Evolutionary conservation across 2,888 invertebrate genomes (phyloP), one percentile per base, ranked within the genome.

Genomic region (Harpalus rufipes): DNA sequence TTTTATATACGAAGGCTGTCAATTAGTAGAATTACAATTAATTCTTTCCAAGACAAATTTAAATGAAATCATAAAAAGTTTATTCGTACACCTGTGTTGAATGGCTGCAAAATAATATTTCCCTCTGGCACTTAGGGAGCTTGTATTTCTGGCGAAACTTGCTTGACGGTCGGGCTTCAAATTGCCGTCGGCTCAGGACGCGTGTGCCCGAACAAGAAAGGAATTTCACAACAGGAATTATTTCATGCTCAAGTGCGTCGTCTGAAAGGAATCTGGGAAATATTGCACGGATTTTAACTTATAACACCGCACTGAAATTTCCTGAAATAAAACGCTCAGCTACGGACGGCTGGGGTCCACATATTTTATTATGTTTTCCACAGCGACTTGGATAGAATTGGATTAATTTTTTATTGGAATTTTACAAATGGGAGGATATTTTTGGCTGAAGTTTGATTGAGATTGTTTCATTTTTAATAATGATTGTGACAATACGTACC

Each of bases 141-240:
- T 21, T 21, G 21, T 21, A 21, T 21, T 21, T 21, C 21, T 21
- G 21, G 21, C 21, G 3, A 21, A 21, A 21, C 4, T 12, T 32
- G 32, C 39, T 14, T 68, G 68, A 68, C 68, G n/a, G 25, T 0
- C 68, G 5, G 7, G 32, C 21, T 6, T 63, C 63, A 25, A 68
- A 68, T 68, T 68, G 68, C 39, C 39, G 63, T 12, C 44, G 39
- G 68, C 12, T 8, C 10, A 39, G 14, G 6, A 68, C 32, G 68
- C 68, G 32, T 51, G 12, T 68, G 8, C 63, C 10, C 32, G 83
- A 83, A 76, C 61, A 83, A 83, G 78, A 78, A 84, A 63, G 84
- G 63, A 84, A 78, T 84, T 84, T 63, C 74, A 84, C 65, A 84
- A 84, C 78, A 72, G 51, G 56, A 61, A 84, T 84, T 84, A 84